Conservation (phyloP, 2,888 invertebrate genomes). For the Subacronicta megacephala region DNA sequence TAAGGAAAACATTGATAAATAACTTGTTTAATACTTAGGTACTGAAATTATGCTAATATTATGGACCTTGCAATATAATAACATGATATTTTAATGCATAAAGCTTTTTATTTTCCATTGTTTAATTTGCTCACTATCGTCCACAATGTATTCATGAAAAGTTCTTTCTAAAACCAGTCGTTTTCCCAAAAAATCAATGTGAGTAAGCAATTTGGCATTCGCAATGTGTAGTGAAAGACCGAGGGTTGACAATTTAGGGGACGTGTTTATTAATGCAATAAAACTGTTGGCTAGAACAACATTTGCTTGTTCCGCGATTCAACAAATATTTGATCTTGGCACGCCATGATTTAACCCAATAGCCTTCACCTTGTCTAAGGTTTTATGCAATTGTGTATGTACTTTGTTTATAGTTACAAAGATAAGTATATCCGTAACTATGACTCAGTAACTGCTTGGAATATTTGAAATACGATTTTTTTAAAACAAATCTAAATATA, state of each 20-base stretch:
- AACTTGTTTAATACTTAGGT: no score
- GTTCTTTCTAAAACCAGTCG: slow-evolving; percentile 1
- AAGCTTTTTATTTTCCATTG: neutral
- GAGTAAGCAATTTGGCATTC: slow-evolving; percentile 69
- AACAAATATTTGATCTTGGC: slow-evolving; percentile 56
- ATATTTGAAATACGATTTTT: neutral
- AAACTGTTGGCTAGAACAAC: slow-evolving; percentile 74
- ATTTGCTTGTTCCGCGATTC: slow-evolving; percentile 50
- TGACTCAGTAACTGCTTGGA: slow-evolving; percentile 2
- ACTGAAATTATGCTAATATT: no score
- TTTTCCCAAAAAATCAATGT: slow-evolving; percentile 68
- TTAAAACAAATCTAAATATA: no score
- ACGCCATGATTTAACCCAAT: slow-evolving; percentile 37
- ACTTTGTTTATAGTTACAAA: slow-evolving; percentile 43
- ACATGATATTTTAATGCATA: slow-evolving; percentile 5
- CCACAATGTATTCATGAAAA: neutral
- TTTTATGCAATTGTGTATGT: slow-evolving; percentile 41
- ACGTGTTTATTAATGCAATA: slow-evolving; percentile 76
- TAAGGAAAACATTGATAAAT: slow-evolving; percentile 18
- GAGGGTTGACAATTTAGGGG: slow-evolving; percentile 72
- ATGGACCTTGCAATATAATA: no score
- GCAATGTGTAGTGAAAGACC: slow-evolving; percentile 53
- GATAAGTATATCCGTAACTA: slow-evolving; percentile 13
- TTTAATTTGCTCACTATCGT: neutral
- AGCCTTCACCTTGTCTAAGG: slow-evolving; percentile 51